Evolutionary conservation across 1,140 invertebrate genomes (phyloP), one percentile per base, ranked within the genome.

Genomic region (Orius insidiosus): DNA sequence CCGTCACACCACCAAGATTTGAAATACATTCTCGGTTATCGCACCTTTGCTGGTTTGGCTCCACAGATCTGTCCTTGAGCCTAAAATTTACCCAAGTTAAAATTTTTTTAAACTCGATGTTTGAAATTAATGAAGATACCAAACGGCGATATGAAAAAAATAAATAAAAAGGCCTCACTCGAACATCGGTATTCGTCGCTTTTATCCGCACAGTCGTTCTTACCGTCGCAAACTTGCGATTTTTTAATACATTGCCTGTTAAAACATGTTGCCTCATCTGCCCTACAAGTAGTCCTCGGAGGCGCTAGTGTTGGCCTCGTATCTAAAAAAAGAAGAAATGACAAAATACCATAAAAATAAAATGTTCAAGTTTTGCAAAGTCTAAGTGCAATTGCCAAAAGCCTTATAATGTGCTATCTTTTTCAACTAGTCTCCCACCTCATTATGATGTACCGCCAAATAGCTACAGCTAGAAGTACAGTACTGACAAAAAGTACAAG

Each of bases 31-130:
- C 76, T 41, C 78, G 78, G 59, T 92, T 95, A 34, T 65, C 65
- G 61, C 92, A 96, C 44, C 78, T 71, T 63, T 84, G 93, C 63
- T 97, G 80, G 59, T 96, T 95, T 0, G 93, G 92, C 60, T 96
- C 84, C 90, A 97, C 9, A 37, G 46, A 38, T 32, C 8, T 9
- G n/a, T 36, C 14, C 14, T 36, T 4, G 14, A 11, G 14, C n/a
- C n/a, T 15, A 9, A 36, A 36, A 11, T 5, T 33, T 33, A n/a
- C 9, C 13, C n/a, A 3, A 10, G 32, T 10, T 15, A n/a, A 10
- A 33, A n/a, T n/a, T n/a, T n/a, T n/a, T n/a, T n/a, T n/a, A n/a
- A n/a, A n/a, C n/a, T n/a, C n/a, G n/a, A n/a, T n/a, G n/a, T n/a
- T n/a, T n/a, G n/a, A n/a, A n/a, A n/a, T n/a, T n/a, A n/a, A n/a